Conservation (phyloP, 2,113 vertebrate genomes). For the Gnathonemus longibarbis region DNA sequence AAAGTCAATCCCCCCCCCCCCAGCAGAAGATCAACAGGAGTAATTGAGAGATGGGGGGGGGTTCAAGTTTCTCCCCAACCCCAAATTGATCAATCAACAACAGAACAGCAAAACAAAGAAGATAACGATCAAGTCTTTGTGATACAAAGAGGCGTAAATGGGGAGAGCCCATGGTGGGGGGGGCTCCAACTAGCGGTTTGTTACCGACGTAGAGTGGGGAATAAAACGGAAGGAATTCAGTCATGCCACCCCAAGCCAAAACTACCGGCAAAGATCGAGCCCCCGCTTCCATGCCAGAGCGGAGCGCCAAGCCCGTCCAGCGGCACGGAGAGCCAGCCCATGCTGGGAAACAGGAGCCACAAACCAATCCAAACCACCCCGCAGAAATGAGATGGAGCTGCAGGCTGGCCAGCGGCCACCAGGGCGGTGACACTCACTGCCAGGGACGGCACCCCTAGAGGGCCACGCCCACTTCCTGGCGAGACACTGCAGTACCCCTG, state of each 20-base stretch:
- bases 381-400: background rate
- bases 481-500: background rate
- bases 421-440: background rate
- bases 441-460: background rate
- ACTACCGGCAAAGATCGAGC: background rate
- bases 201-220: background rate
- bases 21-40: constrained; percentile 4
- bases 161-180: background rate
- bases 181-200: background rate
- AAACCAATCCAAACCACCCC: background rate
- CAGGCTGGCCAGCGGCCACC: background rate
- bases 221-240: background rate
- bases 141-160: background rate
- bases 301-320: background rate
- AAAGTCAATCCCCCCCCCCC: constrained; percentile 6
- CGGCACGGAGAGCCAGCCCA: background rate
- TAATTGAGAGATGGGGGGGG: background rate
- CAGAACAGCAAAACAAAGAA: background rate
- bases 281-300: background rate
- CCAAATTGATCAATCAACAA: background rate
- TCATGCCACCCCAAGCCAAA: background rate
- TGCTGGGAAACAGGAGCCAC: background rate
- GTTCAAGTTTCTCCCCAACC: background rate
- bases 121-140: background rate
- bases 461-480: background rate